phyloP scores from a whole-genome alignment of 2,888 invertebrate genomes.

The Plemyria rubiginata region DNA sequence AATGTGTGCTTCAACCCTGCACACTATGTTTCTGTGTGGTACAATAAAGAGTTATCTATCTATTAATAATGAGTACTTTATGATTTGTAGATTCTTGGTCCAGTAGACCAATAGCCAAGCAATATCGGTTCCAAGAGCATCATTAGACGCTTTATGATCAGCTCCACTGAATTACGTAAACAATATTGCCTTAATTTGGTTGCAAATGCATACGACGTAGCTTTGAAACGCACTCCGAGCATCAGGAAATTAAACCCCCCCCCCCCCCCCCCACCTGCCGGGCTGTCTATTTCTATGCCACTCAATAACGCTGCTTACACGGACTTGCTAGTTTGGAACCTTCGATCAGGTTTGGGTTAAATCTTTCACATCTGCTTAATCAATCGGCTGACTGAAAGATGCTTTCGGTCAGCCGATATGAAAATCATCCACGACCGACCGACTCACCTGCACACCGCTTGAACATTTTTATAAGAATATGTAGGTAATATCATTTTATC shows the following conservation, averaged over 20 bases:
- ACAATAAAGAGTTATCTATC: too few relatives aligned
- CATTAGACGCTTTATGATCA: conserved; percentile 1
- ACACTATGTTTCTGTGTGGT: too few relatives aligned
- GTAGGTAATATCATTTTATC: too few relatives aligned
- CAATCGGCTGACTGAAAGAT: not conserved
- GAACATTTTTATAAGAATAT: too few relatives aligned
- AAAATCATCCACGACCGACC: not conserved
- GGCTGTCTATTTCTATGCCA: conserved; percentile 43
- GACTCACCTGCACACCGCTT: too few relatives aligned
- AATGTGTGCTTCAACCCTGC: too few relatives aligned
- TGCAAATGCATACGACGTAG: conserved; percentile 29
- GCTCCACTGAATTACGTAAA: conserved; percentile 17
- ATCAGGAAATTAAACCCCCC: conserved; percentile 43
- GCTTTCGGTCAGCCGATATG: not conserved
- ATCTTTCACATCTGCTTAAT: too few relatives aligned
- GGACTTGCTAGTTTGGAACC: conserved; percentile 34
- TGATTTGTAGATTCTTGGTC: too few relatives aligned
- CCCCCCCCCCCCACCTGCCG: conserved; percentile 30
- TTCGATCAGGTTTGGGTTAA: conserved; percentile 21
- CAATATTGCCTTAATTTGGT: conserved; percentile 23
- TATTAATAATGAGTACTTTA: too few relatives aligned
- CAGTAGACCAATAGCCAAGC: not conserved
- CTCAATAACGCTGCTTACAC: conserved; percentile 43
- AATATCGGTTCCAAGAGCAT: not conserved
- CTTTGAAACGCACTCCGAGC: conserved; percentile 24